phyloP scores from a whole-genome alignment of 2,113 vertebrate genomes.

The Platanista minor region DNA sequence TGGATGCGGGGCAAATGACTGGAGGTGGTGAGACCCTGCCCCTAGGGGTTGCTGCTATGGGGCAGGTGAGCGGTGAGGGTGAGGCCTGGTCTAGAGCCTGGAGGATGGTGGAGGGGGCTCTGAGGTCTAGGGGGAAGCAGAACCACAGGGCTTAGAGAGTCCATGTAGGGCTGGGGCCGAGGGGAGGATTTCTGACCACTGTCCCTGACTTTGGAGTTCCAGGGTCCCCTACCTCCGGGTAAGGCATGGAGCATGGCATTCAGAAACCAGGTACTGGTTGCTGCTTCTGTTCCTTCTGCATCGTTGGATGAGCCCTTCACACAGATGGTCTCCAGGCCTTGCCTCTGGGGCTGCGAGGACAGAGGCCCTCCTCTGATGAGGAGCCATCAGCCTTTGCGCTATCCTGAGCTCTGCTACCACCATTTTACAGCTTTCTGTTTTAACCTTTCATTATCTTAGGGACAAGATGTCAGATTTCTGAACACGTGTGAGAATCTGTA shows the following conservation, averaged over 20 bases:
- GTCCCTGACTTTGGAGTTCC: not conserved
- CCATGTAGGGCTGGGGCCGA: not conserved
- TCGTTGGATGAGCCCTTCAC: not conserved
- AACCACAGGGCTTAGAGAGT: not conserved
- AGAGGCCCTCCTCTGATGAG: not conserved
- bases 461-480: not conserved
- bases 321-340: not conserved
- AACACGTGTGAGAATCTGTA: not conserved
- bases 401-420: not conserved
- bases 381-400: not conserved
- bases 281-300: not conserved
- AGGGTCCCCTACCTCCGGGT: not conserved
- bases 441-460: not conserved
- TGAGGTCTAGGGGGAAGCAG: not conserved
- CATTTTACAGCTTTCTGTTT: not conserved
- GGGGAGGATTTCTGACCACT: not conserved
- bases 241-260: not conserved
- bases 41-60: not conserved
- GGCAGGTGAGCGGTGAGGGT: not conserved
- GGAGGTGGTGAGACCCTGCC: not conserved
- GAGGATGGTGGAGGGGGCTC: not conserved
- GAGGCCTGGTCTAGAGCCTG: not conserved
- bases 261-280: not conserved
- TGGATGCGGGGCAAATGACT: not conserved
- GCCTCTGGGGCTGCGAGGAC: not conserved